Base-by-base conservation (phyloP, 2,888 invertebrate genomes). In the Ptilodon capucinus region DNA sequence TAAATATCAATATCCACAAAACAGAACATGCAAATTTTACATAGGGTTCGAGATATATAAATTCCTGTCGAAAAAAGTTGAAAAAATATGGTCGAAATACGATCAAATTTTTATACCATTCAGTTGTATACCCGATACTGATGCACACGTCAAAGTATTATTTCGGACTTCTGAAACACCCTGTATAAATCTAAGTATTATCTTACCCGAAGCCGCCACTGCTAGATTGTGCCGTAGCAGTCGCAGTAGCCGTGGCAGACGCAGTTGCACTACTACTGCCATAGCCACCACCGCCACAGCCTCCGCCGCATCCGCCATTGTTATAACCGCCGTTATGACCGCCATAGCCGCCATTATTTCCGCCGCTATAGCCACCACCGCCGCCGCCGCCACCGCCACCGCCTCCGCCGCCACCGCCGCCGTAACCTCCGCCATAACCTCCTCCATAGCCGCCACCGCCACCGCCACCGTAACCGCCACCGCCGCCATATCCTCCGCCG, bases 181-280 rank as follows among this genome's bases (percentile, higher is more conserved):
- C n/a, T n/a, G n/a, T n/a, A 42, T 2, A 5, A 34, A 25, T 18
- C 14, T 7, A 16, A 25, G 9, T 32, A 9, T 0, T 30, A 16
- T 11, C 57, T 50, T n/a, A 58, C 63, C 62, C 49, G 30, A 61
- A 64, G 21, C 55, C 19, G 13, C 44, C 19, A 0, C 60, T 35
- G n/a, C 39, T 13, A 17, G 57, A 54, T 5, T 42, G 47, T 13
- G 60, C 60, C 4, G 53, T 50, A 1, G 61, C 60, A 8, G 69
- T 66, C 0, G 76, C 78, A 3, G 74, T 72, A 1, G 82, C 81
- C 0, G 78, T 73, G 0, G 81, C 82, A 0, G 69, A 59, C 1
- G 76, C 72, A 0, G 59, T 46, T 2, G 71, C 64, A 3, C 46
- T 19, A 32, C 40, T 41, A n/a, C 54, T 54, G 7, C 60, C 56